phyloP scores from a whole-genome alignment of 2,797 vertebrate species.

The Clarias platycephalus region DNA sequence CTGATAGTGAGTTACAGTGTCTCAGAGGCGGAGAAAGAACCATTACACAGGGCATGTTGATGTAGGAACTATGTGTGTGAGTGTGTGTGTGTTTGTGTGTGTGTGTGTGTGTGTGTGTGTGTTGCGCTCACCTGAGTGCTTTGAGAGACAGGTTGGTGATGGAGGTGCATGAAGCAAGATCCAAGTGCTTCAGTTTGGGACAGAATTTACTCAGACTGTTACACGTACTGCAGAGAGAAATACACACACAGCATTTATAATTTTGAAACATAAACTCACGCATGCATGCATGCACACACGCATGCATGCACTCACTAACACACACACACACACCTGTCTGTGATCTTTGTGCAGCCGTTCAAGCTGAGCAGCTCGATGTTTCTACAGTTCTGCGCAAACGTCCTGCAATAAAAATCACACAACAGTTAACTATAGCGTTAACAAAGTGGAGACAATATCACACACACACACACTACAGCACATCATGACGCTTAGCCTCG shows the following conservation, averaged over 20 bases:
- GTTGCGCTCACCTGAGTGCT: slow-evolving; percentile 85
- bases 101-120: slow-evolving; percentile 12
- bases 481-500: no score
- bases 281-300: slow-evolving; percentile 62
- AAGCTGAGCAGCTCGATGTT: slow-evolving; percentile 95
- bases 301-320: background rate
- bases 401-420: slow-evolving; percentile 73
- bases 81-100: background rate
- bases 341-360: slow-evolving; percentile 97
- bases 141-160: slow-evolving; percentile 98
- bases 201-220: slow-evolving; percentile 98
- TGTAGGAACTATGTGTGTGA: slow-evolving; percentile 5
- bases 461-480: background rate
- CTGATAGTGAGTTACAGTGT: background rate
- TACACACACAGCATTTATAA: background rate
- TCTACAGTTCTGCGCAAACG: slow-evolving; percentile 96
- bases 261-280: background rate
- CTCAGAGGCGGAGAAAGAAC: background rate
- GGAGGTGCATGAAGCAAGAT: slow-evolving; percentile 95
- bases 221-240: slow-evolving; percentile 82
- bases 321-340: slow-evolving; percentile 81
- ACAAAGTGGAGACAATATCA: background rate
- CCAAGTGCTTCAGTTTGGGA: slow-evolving; percentile 95
- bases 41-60: background rate
- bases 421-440: background rate